Evolutionary conservation across 2,113 vertebrate genomes (phyloP), one percentile per base, ranked within the genome.

Genomic region (Lepisosteus osseus): DNA sequence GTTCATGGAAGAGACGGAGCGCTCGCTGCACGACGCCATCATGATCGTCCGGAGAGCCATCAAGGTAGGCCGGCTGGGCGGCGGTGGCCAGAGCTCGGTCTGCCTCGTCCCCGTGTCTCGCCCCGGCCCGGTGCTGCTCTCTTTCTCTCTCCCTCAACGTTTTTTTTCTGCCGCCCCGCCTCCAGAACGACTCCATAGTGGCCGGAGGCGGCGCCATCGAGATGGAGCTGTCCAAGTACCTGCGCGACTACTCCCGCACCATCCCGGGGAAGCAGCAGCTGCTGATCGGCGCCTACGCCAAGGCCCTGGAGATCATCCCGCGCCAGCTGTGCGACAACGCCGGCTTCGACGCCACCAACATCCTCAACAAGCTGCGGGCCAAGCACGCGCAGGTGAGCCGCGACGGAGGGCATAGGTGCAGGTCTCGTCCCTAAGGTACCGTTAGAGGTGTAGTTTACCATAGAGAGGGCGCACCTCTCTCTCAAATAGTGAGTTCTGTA

Each of bases 241-340:
- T 99, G 64, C 86, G 97, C 68, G 96, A 99, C 76, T 96, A 97
- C 7, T 99, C 97, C 44, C 90, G 97, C 79, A 98, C 95, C 88
- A 97, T 98, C 83, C 97, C 97, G 0, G 97, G 97, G 45, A 99
- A 99, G 73, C 95, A 97, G 89, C 97, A 99, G 93, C 89, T 99
- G 72, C 83, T 99, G 78, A 98, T 99, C 2, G 97, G 97, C 0
- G 95, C 96, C 0, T 99, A 29, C 29, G 29, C 29, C 29, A 29
- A 29, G 29, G 29, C 29, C 29, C 29, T 29, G 29, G 29, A 29
- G 29, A 29, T 29, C 29, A 29, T 29, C 29, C 97, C 97, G 17
- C 90, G 97, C 17, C 97, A 99, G 90, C 92, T 99, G 68, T 99
- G 97, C 0, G 96, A 29, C 90, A 99, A 99, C 1, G 97, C 97